Conservation (phyloP, 1,140 invertebrate species). For the Drosophila santomea region DNA sequence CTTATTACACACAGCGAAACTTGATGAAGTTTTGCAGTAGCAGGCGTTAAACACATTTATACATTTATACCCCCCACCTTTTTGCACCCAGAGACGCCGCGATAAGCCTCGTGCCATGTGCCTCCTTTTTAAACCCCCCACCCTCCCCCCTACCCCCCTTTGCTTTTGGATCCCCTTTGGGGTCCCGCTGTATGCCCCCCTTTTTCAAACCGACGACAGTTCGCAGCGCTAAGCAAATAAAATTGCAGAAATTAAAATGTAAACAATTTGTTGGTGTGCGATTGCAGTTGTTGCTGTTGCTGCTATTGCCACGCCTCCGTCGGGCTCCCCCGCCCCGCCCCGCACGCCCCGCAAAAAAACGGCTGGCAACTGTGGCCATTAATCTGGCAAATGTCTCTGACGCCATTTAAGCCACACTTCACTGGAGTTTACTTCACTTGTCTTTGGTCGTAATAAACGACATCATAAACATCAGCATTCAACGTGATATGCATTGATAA, state of each 20-base stretch:
- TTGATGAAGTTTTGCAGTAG: conserved; percentile 71
- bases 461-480: conserved; percentile 64
- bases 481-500: conserved; percentile 82
- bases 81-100: conserved; percentile 34
- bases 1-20: conserved; percentile 73
- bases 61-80: conserved; percentile 1
- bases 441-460: conserved; percentile 51
- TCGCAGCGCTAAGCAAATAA: conserved; percentile 75
- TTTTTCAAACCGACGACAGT: conserved; percentile 26
- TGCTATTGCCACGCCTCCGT: conserved; percentile 21
- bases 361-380: conserved; percentile 59
- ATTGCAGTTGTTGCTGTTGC: conserved; percentile 11
- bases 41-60: conserved; percentile 17
- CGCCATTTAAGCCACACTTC: conserved; percentile 81
- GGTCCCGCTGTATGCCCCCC: not conserved
- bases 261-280: conserved; percentile 72
- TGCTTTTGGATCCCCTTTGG: not conserved
- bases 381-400: conserved; percentile 75
- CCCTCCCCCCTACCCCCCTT: too few relatives aligned
- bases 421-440: conserved; percentile 57
- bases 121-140: conserved; percentile 23
- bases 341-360: not conserved
- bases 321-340: not conserved
- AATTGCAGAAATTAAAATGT: conserved; percentile 83
- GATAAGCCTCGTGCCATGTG: conserved; percentile 64